A percentile compares a stretch with the other conserved stretches of the same genome.
phyloP scores from a whole-genome alignment of 2,888 invertebrate species.

The Lepidochrysops patricia region DNA sequence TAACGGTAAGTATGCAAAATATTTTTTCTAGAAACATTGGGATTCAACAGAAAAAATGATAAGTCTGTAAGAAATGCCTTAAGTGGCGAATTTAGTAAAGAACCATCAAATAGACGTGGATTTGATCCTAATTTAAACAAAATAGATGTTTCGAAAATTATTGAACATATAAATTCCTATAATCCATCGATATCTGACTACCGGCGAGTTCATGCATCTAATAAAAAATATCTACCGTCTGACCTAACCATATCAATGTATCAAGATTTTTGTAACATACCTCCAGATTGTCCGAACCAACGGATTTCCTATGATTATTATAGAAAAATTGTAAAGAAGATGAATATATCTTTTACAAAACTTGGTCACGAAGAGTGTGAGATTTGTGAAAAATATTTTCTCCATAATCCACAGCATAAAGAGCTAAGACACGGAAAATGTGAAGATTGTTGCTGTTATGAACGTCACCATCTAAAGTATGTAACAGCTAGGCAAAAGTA shows the following conservation, averaged over 20 bases:
- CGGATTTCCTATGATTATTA: slow-evolving; percentile 19
- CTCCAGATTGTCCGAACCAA: slow-evolving; percentile 5
- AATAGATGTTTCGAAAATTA: neutral
- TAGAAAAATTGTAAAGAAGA: slow-evolving; percentile 18
- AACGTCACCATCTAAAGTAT: slow-evolving; percentile 18
- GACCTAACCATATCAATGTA: neutral
- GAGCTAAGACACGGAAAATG: slow-evolving; percentile 15
- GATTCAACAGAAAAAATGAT: neutral
- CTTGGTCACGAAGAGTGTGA: slow-evolving; percentile 22
- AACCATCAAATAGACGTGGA: neutral
- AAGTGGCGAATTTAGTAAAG: no score
- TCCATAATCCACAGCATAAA: slow-evolving; percentile 14
- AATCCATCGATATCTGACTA: slow-evolving; percentile 4
- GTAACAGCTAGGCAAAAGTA: slow-evolving; percentile 16
- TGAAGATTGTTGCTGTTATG: slow-evolving; percentile 15
- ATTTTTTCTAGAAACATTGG: neutral
- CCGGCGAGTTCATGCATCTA: neutral
- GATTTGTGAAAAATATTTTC: slow-evolving; percentile 19
- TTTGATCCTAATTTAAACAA: neutral
- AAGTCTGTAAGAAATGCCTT: neutral
- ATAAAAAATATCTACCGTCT: slow-evolving; percentile 2
- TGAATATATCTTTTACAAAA: slow-evolving; percentile 20
- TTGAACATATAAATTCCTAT: slow-evolving; percentile 8
- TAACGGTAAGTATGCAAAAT: neutral
- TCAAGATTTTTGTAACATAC: slow-evolving; percentile 12